Base-by-base conservation (phyloP, 2,113 vertebrate species). In the Tachycineta bicolor region DNA sequence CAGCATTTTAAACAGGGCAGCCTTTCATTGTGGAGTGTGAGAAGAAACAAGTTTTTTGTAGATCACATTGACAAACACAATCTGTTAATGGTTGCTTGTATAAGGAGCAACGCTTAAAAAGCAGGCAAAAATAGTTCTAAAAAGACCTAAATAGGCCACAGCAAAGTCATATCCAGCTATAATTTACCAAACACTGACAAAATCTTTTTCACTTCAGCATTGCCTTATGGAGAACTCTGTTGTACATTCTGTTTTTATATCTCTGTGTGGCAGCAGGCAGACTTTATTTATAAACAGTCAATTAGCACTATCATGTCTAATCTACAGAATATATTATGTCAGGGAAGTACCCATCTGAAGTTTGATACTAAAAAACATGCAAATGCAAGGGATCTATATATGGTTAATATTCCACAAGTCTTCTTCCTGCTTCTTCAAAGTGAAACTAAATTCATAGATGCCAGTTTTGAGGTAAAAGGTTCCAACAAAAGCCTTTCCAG, bases 11-110 rank as follows among this genome's bases (percentile, higher is more conserved):
- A 78, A 41, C 15, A 41, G 58, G 84, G 41, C 69, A 71, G 28
- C 3, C 1, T 89, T 93, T 84, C 76, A 14, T 64, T 73, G 62
- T 46, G 43, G 34, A 71, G 39, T n/a, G 53, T 67, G 33, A 86
- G 71, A 62, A 90, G 63, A 83, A 76, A 5, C 15, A 56, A 52
- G 43, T 34, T 73, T 76, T 80, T 67, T 83, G 44, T 16, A 71
- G 44, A 58, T 82, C 67, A 34, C 33, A 29, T 81, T 92, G 86
- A 64, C 91, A 89, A 95, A 91, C 77, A 78, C 74, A 93, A 78
- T 74, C 81, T 92, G 71, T 86, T 92, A 86, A 41, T 83, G 34
- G 29, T 59, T 77, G 16, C 46, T 78, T 65, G 43, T 49, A 71
- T 80, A 56, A 93, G 94, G 59, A 83, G 65, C n/a, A 56, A 14